Evolutionary conservation across 2,888 invertebrate genomes (phyloP), one percentile per base, ranked within the genome.

Genomic region (Drosophila buzzatii): DNA sequence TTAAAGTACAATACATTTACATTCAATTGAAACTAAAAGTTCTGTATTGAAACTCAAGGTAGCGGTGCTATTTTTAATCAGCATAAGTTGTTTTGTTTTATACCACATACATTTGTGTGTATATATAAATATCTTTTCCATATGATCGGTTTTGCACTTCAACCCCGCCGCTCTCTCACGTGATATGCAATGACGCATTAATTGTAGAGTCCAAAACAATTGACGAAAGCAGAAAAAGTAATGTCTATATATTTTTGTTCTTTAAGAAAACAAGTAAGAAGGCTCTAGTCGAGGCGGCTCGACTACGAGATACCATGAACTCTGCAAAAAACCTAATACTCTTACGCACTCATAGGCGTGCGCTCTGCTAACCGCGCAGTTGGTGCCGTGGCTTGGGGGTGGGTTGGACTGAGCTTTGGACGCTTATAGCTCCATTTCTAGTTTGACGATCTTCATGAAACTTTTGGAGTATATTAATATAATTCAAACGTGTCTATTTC

Each of bases 131-230:
- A 59, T 37, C 20, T 52, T 74, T 42, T 72, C 57, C 60, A 61
- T 58, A 41, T 45, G 39, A 63, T 67, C 37, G 31, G 58, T 44
- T 42, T 41, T 20, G 51, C 63, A 68, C 66, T 66, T 67, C 58
- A 49, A 59, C 62, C 62, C 61, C 33, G 23, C 23, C 23, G 47
- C 33, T 10, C n/a, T 45, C 55, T 73, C 67, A 73, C 73, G 75
- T 67, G 73, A 16, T 53, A 7, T 14, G 35, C 65, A 62, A 53
- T 76, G 75, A 76, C 75, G 75, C 75, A 76, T 52, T 63, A 59
- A 42, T 77, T 62, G 42, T 20, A 41, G 33, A 58, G 45, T n/a
- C 51, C 59, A 67, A 57, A 77, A 67, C 73, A 76, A 76, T 78
- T 78, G 67, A 73, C 67, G 73, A 67, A 60, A 62, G 20, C 59